Percentiles rank a stretch among this genome's conserved stretches.
phyloP scores from a whole-genome alignment of 2,113 vertebrate species.

The Nesoenas mayeri region DNA sequence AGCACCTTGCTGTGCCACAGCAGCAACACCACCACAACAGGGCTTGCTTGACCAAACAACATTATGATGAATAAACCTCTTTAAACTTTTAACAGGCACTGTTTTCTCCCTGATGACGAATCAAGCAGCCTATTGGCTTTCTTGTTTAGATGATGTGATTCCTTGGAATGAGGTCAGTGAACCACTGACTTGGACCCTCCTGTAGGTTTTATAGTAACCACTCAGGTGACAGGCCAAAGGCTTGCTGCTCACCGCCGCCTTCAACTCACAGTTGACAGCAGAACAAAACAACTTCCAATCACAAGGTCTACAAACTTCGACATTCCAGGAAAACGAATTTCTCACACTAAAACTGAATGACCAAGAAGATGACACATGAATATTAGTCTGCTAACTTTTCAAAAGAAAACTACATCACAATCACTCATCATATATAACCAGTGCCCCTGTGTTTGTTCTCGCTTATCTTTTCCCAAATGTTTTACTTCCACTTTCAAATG shows the following conservation, averaged over 20 bases:
- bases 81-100: background rate
- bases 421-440: background rate
- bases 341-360: background rate
- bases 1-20: background rate
- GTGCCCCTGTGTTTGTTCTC: rapidly evolving
- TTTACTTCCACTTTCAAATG: background rate
- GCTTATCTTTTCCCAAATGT: background rate
- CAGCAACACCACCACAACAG: no score
- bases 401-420: background rate
- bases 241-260: background rate
- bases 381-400: background rate
- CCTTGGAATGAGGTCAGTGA: background rate
- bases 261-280: background rate
- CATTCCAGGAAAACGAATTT: background rate
- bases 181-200: background rate
- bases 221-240: background rate
- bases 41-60: background rate
- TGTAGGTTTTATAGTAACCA: background rate
- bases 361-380: rapidly evolving
- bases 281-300: background rate
- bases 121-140: background rate
- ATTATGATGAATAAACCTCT: background rate
- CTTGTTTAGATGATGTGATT: background rate
- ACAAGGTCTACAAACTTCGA: background rate
- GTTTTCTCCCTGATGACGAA: background rate